Base-by-base conservation (phyloP, 2,113 vertebrate genomes). In the Phylloscopus trochiloides region DNA sequence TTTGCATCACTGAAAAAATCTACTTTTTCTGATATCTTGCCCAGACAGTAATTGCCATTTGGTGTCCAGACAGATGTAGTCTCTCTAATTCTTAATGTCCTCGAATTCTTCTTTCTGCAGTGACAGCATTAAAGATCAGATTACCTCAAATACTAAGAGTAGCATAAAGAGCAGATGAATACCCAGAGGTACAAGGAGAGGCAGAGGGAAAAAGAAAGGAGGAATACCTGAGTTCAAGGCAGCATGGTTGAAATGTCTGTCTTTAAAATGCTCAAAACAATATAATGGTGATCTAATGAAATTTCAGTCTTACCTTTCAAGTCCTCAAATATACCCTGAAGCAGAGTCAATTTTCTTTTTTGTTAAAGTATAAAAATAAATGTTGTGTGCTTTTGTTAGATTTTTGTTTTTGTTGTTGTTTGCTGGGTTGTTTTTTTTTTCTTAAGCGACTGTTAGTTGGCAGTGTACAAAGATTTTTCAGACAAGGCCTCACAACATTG, bases 261-360 rank as follows among this genome's bases (percentile, higher is more conserved):
- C 61, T 97, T 97, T 90, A 94, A 95, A 96, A 14, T 21, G 61
- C 81, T 95, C 55, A 58, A 78, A 92, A 90, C 45, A 17, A 92
- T 47, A 54, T 79, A 74, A 66, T 10, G 57, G 43, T 81, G 20
- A 21, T 59, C 61, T 95, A 96, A 92, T 62, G 70, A 89, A 96
- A 95, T 92, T 74, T 91, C 58, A 51, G 18, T 86, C 50, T 76
- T 94, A 63, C 19, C 34, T 79, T 71, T 88, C 48, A 93, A 96
- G 70, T 68, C 59, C 15, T 77, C 70, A 76, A 38, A 90, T 14
- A 31, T 42, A 86, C 31, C 94, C 86, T 95, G 89, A 97, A 88
- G 47, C 7, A 67, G 24, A 94, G 14, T 90, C 71, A 79, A 58
- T 11, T 93, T 88, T 50, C 45, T 96, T 95, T 85, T 50, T 75